Base-by-base conservation (phyloP, 1,140 invertebrate genomes). In the Microplitis mediator region DNA sequence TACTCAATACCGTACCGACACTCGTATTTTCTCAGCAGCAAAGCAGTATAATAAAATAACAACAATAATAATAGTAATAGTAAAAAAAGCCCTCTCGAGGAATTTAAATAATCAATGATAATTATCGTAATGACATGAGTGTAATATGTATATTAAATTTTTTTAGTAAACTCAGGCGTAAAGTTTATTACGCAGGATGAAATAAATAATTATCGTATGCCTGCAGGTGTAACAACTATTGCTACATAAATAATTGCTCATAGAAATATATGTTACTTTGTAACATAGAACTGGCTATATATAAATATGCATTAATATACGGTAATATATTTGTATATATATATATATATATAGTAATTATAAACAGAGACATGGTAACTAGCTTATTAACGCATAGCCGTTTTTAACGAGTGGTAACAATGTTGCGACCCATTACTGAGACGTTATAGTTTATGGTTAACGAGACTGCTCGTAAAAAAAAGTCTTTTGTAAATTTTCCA, bases 91-190 rank as follows among this genome's bases (percentile, higher is more conserved):
- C 23, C 23, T 71, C 5, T 71, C 52, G 45, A 23, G 51, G 60
- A 50, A 71, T 71, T 71, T 62, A n/a, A 71, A 71, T 71, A 71
- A 71, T 64, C 56, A 39, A 61, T 63, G 16, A 51, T 71, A 71
- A 71, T 71, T 71, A 71, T 32, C 16, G 31, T 62, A 63, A 63
- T 71, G 50, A 63, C 39, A 71, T 13, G 45, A 8, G 35, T 13
- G 50, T 62, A 51, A 52, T 63, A 14, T 54, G 31, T 60, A 69
- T 60, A 60, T 69, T 58, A 35, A 23, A 23, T 23, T 23, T 23
- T 23, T 60, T 32, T 60, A n/a, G 56, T 31, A 32, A 32, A 2
- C 23, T 23, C 23, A 23, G 31, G 56, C 56, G 31, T 60, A 60
- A 32, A 60, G 56, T 8, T 60, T 14, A 60, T 60, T 60, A 31